Percentiles rank a stretch among this genome's conserved stretches.
These are phyloP conservation scores for Epinephelus cyanopodus DNA, from an alignment of 2,113 vertebrate genomes.

Conservation along the genomic window DNA sequence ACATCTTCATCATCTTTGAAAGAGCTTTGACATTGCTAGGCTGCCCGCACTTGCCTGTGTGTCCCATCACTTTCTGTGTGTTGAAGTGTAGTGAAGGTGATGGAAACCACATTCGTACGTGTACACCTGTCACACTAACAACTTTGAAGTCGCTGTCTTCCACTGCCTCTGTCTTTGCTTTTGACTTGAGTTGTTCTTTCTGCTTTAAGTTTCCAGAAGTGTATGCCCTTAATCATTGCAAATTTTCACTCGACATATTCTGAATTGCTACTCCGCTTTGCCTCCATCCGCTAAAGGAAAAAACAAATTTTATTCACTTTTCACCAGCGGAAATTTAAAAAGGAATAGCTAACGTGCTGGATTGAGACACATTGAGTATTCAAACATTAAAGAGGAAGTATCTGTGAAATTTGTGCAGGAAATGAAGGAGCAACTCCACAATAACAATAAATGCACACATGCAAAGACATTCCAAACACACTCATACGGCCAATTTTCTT, in stretches of 20 bases:
- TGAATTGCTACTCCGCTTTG: slow-evolving; percentile 28
- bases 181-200: slow-evolving; percentile 12
- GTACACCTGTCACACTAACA: slow-evolving; percentile 29
- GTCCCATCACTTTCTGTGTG: background rate
- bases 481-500: slow-evolving; percentile 18
- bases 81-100: slow-evolving; percentile 54
- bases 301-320: background rate
- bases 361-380: background rate
- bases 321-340: background rate
- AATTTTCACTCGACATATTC: slow-evolving; percentile 20
- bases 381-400: background rate
- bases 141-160: slow-evolving; percentile 26
- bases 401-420: background rate
- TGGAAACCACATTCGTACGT: slow-evolving; percentile 38
- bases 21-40: slow-evolving; percentile 26
- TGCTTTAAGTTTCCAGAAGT: slow-evolving; percentile 40
- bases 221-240: slow-evolving; percentile 12
- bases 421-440: background rate
- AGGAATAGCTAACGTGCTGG: background rate
- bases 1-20: slow-evolving; percentile 48
- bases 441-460: slow-evolving; percentile 6
- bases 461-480: slow-evolving; percentile 8
- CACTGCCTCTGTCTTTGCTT: slow-evolving; percentile 13
- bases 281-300: background rate
- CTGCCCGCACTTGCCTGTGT: slow-evolving; percentile 9